phyloP scores from a whole-genome alignment of 2,888 invertebrate species.

The Pseudoips prasinana region DNA sequence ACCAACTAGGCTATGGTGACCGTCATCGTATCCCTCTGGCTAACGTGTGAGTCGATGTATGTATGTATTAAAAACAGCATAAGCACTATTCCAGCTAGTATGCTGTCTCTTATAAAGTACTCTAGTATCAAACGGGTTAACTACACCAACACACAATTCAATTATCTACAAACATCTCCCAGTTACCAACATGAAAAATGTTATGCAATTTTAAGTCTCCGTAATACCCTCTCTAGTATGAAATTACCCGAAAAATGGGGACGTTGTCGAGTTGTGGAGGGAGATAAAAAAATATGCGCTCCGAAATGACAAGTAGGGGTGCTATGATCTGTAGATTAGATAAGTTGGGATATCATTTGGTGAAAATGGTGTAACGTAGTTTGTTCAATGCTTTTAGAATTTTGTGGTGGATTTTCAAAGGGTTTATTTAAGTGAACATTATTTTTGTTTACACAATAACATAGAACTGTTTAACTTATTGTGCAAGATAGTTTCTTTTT shows the following conservation, averaged over 20 bases:
- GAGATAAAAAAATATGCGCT: constrained; percentile 61
- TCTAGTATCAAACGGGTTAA: background rate
- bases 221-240: constrained; percentile 39
- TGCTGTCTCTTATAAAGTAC: no score
- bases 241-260: constrained; percentile 44
- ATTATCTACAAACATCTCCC: constrained; percentile 10
- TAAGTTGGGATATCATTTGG: constrained; percentile 29
- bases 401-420: constrained; percentile 2
- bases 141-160: constrained; percentile 7
- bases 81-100: no score
- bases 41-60: no score
- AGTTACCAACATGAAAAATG: constrained; percentile 29
- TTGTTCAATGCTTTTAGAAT: constrained; percentile 7
- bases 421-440: background rate
- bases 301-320: constrained; percentile 39
- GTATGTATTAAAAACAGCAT: no score
- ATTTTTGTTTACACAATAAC: no score
- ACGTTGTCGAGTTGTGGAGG: constrained; percentile 38
- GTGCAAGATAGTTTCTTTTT: no score
- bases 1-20: no score
- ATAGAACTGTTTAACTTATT: no score
- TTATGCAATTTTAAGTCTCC: constrained; percentile 37
- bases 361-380: constrained; percentile 22
- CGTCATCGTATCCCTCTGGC: no score
- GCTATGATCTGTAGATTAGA: constrained; percentile 49